Percentiles rank a stretch among this genome's conserved stretches.
Evolutionary conservation across 1,140 invertebrate genomes (phyloP).

Genomic region (Meloidogyne hapla): DNA sequence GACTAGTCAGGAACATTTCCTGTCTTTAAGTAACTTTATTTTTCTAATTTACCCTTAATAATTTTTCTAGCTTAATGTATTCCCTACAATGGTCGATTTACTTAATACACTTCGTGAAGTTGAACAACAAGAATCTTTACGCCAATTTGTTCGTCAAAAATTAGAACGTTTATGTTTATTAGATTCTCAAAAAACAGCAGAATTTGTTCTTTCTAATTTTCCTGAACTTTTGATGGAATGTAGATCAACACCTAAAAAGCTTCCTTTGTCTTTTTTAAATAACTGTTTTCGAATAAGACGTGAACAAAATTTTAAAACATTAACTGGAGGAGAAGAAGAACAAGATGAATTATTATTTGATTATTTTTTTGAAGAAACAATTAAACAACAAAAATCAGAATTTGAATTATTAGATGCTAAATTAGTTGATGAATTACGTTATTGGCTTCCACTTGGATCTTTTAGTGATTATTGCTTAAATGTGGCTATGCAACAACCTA

Average conservation of each 20-base stretch:
- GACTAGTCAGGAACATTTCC: too few relatives aligned
- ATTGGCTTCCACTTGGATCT: conserved; percentile 59
- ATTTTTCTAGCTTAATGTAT: conserved; percentile 33
- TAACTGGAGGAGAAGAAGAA: conserved; percentile 51
- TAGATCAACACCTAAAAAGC: conserved; percentile 4
- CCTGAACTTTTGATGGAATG: conserved; percentile 6
- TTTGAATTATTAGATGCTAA: conserved; percentile 27
- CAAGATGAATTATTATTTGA: conserved; percentile 52
- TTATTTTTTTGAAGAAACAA: conserved; percentile 43
- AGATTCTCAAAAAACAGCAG: conserved; percentile 14
- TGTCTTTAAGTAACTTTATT: too few relatives aligned
- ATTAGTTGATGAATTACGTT: conserved; percentile 38
- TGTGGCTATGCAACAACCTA: conserved; percentile 35
- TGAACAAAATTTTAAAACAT: conserved; percentile 29
- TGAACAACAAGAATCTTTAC: conserved; percentile 25
- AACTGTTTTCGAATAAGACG: conserved; percentile 51
- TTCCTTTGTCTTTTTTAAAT: conserved; percentile 33
- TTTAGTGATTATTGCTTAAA: conserved; percentile 52
- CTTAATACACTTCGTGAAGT: conserved; percentile 30
- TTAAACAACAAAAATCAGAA: conserved; percentile 14
- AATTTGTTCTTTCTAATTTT: conserved; percentile 30
- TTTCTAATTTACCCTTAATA: too few relatives aligned
- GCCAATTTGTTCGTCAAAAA: conserved; percentile 20
- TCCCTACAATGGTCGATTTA: conserved; percentile 34
- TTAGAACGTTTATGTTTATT: conserved; percentile 16